Evolutionary conservation across 2,797 vertebrate genomes (phyloP).

Genomic region (Eurystomus glaucurus): DNA sequence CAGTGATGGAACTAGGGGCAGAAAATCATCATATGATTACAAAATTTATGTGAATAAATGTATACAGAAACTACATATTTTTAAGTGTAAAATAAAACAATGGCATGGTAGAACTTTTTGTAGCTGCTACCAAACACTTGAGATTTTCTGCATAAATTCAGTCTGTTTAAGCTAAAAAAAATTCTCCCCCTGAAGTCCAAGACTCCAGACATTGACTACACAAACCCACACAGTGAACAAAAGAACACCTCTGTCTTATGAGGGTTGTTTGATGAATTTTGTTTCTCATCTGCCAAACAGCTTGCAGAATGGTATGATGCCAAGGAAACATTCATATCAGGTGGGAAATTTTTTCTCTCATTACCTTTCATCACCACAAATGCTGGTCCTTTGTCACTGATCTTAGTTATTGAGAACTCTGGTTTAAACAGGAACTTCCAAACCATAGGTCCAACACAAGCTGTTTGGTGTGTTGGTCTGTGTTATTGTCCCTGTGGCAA

Average conservation of each 20-base stretch:
- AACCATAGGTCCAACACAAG: background rate
- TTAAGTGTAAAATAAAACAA: background rate
- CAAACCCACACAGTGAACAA: background rate
- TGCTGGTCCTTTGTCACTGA: background rate
- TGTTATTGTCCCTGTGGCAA: background rate
- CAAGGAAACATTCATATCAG: background rate
- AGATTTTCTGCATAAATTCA: background rate
- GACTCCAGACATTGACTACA: background rate
- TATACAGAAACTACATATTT: background rate
- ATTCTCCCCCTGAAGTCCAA: background rate
- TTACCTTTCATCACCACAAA: background rate
- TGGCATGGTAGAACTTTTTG: background rate
- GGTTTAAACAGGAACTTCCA: background rate
- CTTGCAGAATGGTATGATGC: background rate
- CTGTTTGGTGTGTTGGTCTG: rapidly evolving
- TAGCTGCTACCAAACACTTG: background rate
- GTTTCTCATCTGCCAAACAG: background rate
- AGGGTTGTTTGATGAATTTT: background rate
- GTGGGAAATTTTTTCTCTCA: background rate
- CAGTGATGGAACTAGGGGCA: background rate
- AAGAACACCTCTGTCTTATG: background rate
- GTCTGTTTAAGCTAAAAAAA: background rate
- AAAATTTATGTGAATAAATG: background rate
- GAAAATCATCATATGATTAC: background rate
- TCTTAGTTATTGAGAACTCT: background rate